Evolutionary conservation across 2,797 vertebrate genomes (phyloP).

Genomic region (Otus scops): DNA sequence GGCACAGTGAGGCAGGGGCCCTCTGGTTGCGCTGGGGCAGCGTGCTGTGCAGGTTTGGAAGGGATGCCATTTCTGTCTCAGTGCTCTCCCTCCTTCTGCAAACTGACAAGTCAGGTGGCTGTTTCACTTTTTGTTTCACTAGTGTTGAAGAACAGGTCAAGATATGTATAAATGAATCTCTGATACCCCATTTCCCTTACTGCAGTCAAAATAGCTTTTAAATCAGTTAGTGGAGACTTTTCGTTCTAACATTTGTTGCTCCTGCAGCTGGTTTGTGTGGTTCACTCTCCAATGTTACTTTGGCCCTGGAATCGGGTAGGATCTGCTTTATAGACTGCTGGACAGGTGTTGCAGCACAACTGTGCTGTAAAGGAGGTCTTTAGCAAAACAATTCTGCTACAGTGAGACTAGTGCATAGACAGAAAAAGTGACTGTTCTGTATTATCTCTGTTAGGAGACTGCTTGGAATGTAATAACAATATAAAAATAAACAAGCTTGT

Average conservation of each 20-base stretch:
- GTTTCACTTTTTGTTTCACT: background rate
- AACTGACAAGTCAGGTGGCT: rapidly evolving
- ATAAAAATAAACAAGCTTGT: background rate
- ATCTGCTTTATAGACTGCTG: background rate
- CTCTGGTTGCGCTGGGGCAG: background rate
- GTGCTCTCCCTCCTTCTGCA: background rate
- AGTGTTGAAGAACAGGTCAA: background rate
- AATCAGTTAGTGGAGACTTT: background rate
- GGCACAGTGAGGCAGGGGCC: rapidly evolving
- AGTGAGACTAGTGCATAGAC: background rate
- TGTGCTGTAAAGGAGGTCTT: background rate
- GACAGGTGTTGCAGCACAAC: background rate
- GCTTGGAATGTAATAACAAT: background rate
- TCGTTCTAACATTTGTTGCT: background rate
- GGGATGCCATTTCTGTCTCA: rapidly evolving
- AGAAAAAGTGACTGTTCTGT: background rate
- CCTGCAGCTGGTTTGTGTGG: background rate
- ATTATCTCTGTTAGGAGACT: background rate
- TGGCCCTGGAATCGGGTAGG: background rate
- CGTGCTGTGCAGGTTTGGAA: rapidly evolving
- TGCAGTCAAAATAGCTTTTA: background rate
- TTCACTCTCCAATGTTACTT: rapidly evolving
- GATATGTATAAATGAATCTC: background rate
- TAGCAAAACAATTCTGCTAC: background rate
- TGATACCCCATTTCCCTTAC: background rate